phyloP scores from a whole-genome alignment of 2,113 vertebrate species.

The Microtus pennsylvanicus region DNA sequence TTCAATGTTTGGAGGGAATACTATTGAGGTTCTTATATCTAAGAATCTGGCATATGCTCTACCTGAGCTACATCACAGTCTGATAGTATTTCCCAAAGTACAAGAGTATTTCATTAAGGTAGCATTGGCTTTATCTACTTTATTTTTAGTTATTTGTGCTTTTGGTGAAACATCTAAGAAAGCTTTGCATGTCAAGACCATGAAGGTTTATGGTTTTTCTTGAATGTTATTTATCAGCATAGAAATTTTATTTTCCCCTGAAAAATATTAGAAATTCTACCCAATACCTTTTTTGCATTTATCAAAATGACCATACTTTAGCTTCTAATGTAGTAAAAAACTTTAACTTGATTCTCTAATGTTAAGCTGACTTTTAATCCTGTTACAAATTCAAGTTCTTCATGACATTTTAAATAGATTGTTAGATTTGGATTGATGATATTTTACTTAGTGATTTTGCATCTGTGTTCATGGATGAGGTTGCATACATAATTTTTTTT shows the following conservation, averaged over 20 bases:
- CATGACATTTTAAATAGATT: neutral
- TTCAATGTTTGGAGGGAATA: neutral
- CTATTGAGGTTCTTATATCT: neutral
- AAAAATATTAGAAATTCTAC: slow-evolving; percentile 35
- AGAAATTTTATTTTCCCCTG: neutral
- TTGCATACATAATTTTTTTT: slow-evolving; percentile 45
- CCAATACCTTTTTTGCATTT: neutral
- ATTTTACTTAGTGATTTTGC: slow-evolving; percentile 43
- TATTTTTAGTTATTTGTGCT: neutral
- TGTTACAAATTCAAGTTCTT: slow-evolving; percentile 31
- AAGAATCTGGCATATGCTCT: neutral
- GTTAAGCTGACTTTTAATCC: slow-evolving; percentile 18
- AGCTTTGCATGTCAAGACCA: neutral
- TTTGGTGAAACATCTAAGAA: neutral
- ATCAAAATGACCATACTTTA: neutral
- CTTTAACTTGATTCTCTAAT: slow-evolving; percentile 7
- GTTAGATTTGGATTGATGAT: slow-evolving; percentile 19
- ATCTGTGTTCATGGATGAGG: slow-evolving; percentile 16
- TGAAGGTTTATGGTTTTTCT: neutral
- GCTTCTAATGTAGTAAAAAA: neutral
- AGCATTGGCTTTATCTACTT: neutral
- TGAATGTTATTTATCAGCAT: neutral
- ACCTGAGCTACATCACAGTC: neutral
- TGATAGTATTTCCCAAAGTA: neutral
- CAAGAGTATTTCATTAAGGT: neutral